Evolutionary conservation across 2,113 vertebrate species (phyloP), one percentile per base, ranked within the genome.

Genomic region (Caracal caracal): DNA sequence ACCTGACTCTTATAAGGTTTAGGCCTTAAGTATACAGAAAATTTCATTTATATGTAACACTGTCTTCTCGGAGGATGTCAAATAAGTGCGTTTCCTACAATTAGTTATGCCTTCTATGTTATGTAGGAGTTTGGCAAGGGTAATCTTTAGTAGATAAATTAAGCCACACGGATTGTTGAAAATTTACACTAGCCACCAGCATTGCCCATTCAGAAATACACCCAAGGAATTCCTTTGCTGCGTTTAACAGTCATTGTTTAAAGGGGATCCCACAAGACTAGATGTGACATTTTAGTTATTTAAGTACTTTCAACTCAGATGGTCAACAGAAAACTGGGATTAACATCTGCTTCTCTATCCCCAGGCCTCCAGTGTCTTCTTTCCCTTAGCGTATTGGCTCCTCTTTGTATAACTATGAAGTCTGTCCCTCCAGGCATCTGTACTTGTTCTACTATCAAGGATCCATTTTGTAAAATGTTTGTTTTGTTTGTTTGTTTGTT

Each of bases 401-500:
- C 78, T 80, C 2, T 24, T 90, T 40, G 28, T 43, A 9, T 47
- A 70, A 68, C 43, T 89, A 5, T 86, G 7, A 85, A n/a, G 11
- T 56, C n/a, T 37, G 37, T 91, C 63, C 70, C 88, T 75, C 65
- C 0, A 15, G n/a, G 20, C 11, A 43, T 96, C 30, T 96, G 4
- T 70, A n/a, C 33, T 83, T 63, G 24, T 16, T 76, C 20, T 35
- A 5, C 20, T 85, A 43, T 59, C 11, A 43, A 53, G 10, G 43
- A 90, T 94, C 63, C 35, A 92, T 30, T 95, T 81, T 89, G 94
- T 87, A 92, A 82, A 88, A 95, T 53, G 33, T 56, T 56, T 56
- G 5, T 17, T 56, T 56, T 7, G 56, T 68, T 56, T 19, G 53
- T 56, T 56, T 7, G 56, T 68, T 85, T 81, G 37, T 85, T 96